These are phyloP conservation scores for Diarsia dahlii DNA, from an alignment of 2,888 invertebrate genomes.

Conservation along the genomic window DNA sequence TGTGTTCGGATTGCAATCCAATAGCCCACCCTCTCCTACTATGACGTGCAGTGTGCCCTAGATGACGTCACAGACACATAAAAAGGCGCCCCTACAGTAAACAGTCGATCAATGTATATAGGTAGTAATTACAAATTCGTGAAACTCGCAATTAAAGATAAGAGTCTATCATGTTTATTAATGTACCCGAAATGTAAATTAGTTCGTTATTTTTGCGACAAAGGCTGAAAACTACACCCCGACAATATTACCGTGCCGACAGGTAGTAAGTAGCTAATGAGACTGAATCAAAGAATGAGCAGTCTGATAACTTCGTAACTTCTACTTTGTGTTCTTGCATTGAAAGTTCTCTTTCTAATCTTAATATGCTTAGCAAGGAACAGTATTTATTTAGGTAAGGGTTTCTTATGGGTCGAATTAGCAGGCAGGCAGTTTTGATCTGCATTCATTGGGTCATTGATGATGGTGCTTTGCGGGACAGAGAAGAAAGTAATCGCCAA, in stretches of 20 bases:
- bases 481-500: not conserved
- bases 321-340: not conserved
- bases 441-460: not conserved
- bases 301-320: not conserved
- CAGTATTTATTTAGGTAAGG: not conserved
- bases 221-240: not conserved
- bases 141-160: conserved; percentile 42
- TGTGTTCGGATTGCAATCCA: not conserved
- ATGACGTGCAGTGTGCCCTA: conserved; percentile 32
- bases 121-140: conserved; percentile 5
- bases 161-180: conserved; percentile 36
- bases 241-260: no score
- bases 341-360: not conserved
- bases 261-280: conserved; percentile 32
- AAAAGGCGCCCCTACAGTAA: conserved; percentile 22
- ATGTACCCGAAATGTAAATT: conserved; percentile 42
- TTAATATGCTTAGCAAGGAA: not conserved
- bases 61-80: conserved; percentile 36
- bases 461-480: not conserved
- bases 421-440: no score
- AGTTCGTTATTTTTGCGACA: conserved; percentile 41
- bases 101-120: not conserved
- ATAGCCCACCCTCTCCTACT: conserved; percentile 18
- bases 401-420: not conserved
- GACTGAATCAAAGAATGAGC: not conserved